Evolutionary conservation across 2,797 vertebrate genomes (phyloP).

Genomic region (Cyclura pinguis): DNA sequence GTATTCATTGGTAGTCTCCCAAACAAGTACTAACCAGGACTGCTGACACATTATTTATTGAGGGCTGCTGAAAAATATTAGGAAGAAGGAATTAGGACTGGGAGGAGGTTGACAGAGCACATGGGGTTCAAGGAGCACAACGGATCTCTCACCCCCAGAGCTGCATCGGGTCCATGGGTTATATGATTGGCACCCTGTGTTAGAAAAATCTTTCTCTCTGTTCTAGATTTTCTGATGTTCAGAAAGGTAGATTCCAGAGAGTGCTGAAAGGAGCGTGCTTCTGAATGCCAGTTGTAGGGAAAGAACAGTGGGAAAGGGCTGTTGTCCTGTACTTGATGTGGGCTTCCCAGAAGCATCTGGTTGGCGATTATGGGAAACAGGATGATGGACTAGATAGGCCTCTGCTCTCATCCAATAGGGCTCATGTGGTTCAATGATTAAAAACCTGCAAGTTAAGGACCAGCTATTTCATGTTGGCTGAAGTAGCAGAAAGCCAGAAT

Average conservation of each 20-base stretch:
- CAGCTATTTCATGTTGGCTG: not conserved
- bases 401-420: no score
- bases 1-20: no score
- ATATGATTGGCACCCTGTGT: not conserved
- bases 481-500: not conserved
- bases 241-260: not conserved
- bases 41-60: no score
- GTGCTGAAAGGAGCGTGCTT: not conserved
- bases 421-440: not conserved
- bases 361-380: not conserved
- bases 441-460: not conserved
- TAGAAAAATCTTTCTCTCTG: not conserved
- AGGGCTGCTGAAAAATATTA: no score
- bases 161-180: no score
- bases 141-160: no score
- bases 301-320: not conserved
- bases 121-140: no score
- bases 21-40: no score
- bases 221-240: not conserved
- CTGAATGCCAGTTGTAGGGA: not conserved
- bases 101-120: no score
- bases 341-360: not conserved
- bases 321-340: not conserved
- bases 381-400: not conserved
- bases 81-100: no score